Conservation (phyloP, 2,888 invertebrate species). For the Drosophila picticornis region DNA sequence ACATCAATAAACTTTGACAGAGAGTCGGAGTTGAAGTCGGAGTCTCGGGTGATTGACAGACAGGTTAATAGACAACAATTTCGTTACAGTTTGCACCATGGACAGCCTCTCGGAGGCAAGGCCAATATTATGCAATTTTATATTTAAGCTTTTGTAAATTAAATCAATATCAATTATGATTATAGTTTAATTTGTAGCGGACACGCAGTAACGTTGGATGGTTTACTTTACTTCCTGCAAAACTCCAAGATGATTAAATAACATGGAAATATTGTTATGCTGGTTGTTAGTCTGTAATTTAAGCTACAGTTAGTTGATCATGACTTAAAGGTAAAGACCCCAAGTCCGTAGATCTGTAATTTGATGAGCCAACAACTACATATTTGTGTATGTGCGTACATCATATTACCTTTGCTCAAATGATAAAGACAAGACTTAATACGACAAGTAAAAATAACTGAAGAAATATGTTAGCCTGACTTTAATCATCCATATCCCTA, state of each 20-base stretch:
- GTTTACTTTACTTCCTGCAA: constrained; percentile 54
- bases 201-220: constrained; percentile 42
- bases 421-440: background rate
- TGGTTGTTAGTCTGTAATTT: constrained; percentile 14
- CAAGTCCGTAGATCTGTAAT: constrained; percentile 38
- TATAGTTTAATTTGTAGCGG: constrained; percentile 52
- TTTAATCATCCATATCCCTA: background rate
- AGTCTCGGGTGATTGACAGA: constrained; percentile 29
- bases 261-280: constrained; percentile 54
- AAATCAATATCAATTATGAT: constrained; percentile 57
- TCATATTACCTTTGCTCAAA: background rate
- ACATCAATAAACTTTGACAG: constrained; percentile 75
- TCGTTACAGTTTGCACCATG: constrained; percentile 57
- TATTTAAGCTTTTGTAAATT: constrained; percentile 28
- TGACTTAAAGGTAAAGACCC: constrained; percentile 48
- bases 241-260: constrained; percentile 50
- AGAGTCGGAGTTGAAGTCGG: constrained; percentile 20
- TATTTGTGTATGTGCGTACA: background rate
- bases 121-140: constrained; percentile 46
- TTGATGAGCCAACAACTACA: constrained; percentile 29
- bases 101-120: constrained; percentile 13
- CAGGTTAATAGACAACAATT: constrained; percentile 19
- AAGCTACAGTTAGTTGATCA: constrained; percentile 54
- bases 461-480: background rate
- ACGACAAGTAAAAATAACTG: background rate